Base-by-base conservation (phyloP, 2,797 vertebrate species). In the Vultur gryphus region DNA sequence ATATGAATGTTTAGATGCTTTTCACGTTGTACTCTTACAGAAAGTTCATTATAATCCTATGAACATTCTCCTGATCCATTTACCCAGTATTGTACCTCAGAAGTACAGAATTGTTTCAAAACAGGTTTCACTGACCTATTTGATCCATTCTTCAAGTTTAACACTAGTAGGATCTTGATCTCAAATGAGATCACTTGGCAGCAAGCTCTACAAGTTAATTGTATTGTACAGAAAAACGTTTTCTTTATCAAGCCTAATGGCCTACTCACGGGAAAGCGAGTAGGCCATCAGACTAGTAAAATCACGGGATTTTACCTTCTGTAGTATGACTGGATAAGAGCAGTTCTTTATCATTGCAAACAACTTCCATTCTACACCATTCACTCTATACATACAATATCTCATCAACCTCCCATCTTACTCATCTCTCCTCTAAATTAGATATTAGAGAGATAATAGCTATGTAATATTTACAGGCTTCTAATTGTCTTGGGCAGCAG, bases 251-350 rank as follows among this genome's bases (percentile, higher is more conserved):
- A 64, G 13, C 55, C n/a, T n/a, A 23, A 64, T 16, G 67, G 25
- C 9, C 25, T 49, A 57, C 29, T 29, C 33, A 65, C 0, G 1
- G 19, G 23, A 46, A 71, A 77, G 43, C 2, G 0, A 55, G 21
- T 2, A 48, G 37, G 39, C 18, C 72, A 66, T 9, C 44, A 72
- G 44, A 46, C 24, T 7, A 39, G 20, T 10, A 14, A 35, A 57
- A 37, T 23, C 43, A 66, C 1, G 3, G 25, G 13, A 43, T 51
- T 78, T 54, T 65, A 46, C 35, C 2, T 83, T 52, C 43, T 33
- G 28, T 6, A 73, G 33, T 3, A 49, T 7, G 35, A 77, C 17
- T 29, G 17, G 18, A 4, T n/a, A 80, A 3, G 1, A 76, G 26
- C 37, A 31, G 17, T 3, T 76, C 31, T 6, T 72, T 33, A 44